Conservation (phyloP, 2,113 vertebrate genomes). For the Rhea americana region DNA sequence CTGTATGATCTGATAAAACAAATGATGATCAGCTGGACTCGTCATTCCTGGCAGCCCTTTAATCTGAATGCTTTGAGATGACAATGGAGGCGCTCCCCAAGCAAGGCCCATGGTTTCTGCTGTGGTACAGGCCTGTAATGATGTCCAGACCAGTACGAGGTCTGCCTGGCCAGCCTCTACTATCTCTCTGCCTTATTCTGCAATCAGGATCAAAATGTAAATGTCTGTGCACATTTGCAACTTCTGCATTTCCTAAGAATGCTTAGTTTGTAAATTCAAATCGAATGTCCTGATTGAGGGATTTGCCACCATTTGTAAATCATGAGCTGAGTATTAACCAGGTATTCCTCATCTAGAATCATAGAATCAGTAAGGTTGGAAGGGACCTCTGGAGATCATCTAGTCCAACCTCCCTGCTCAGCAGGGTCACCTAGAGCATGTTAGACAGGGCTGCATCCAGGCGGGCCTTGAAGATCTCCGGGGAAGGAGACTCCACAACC, state of each 20-base stretch:
- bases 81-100: background rate
- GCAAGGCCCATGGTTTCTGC: background rate
- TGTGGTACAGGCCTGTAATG: background rate
- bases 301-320: background rate
- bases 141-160: background rate
- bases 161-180: background rate
- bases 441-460: too few species aligned
- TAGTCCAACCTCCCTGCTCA: too few species aligned
- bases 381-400: too few species aligned
- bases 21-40: background rate
- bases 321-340: background rate
- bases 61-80: background rate
- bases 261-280: background rate
- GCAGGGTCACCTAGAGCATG: too few species aligned
- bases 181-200: background rate
- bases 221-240: background rate
- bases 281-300: background rate
- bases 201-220: background rate
- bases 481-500: too few species aligned
- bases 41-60: background rate
- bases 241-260: background rate
- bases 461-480: too few species aligned
- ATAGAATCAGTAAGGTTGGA: too few species aligned
- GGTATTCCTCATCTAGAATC: rapidly evolving
- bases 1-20: background rate